These are phyloP conservation scores for Neodiprion lecontei DNA, from an alignment of 1,140 invertebrate genomes.

Conservation along the genomic window DNA sequence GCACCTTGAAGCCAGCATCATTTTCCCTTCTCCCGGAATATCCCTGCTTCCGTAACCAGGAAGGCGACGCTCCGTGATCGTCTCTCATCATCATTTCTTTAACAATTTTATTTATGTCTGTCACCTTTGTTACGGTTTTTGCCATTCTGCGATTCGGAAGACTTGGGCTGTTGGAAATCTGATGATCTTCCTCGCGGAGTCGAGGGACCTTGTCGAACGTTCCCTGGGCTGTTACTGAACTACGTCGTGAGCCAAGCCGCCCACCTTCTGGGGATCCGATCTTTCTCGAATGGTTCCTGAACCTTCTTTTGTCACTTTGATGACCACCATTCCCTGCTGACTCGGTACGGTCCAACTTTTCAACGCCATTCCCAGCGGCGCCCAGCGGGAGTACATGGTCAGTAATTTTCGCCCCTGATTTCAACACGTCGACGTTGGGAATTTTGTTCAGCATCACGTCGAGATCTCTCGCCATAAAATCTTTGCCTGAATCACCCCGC, in stretches of 20 bases:
- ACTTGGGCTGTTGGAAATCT: too few species aligned
- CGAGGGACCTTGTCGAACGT: too few species aligned
- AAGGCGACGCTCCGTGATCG: neutral
- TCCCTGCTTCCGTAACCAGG: too few species aligned
- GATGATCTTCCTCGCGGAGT: too few species aligned
- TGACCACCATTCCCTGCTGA: neutral
- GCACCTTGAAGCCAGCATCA: too few species aligned
- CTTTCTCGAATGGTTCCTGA: neutral
- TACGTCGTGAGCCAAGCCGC: too few species aligned
- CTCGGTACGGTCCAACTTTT: neutral
- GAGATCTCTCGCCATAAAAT: neutral
- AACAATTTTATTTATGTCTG: neutral
- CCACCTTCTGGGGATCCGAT: too few species aligned
- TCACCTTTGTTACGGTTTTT: neutral
- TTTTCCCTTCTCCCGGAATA: too few species aligned
- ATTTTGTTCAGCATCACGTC: constrained; percentile 6
- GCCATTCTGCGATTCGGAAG: too few species aligned
- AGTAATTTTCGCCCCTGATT: neutral
- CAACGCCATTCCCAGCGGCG: too few species aligned
- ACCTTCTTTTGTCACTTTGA: neutral
- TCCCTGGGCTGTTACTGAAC: too few species aligned
- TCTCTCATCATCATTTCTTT: neutral
- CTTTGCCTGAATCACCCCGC: neutral
- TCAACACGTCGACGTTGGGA: neutral
- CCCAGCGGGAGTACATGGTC: too few species aligned